Conservation (phyloP, 1,140 invertebrate genomes). For the Andricus grossulariae region DNA sequence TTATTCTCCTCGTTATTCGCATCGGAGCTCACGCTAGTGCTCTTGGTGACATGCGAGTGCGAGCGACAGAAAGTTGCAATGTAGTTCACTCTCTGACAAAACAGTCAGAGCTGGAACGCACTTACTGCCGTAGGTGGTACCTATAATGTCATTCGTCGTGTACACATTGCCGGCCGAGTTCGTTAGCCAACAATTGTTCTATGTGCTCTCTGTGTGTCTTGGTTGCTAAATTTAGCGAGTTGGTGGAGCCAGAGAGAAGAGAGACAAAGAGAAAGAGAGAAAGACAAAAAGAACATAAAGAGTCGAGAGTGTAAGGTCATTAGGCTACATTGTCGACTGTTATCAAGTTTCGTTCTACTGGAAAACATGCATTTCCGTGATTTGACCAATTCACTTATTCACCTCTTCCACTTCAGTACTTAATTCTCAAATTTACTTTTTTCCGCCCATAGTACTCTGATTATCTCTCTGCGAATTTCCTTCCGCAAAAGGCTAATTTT, state of each 20-base stretch:
- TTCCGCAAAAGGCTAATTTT: slow-evolving; percentile 7
- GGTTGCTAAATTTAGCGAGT: slow-evolving; percentile 34
- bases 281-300: slow-evolving; percentile 15
- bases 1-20: too few species aligned
- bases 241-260: slow-evolving; percentile 12
- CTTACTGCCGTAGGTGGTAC: neutral
- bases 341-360: slow-evolving; percentile 26
- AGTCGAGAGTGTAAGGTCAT: slow-evolving; percentile 40
- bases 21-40: too few species aligned
- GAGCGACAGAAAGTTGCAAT: neutral
- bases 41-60: neutral
- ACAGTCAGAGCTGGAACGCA: neutral
- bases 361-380: slow-evolving; percentile 54
- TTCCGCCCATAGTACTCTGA: neutral
- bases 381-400: slow-evolving; percentile 58
- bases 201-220: slow-evolving; percentile 33
- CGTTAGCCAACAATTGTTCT: slow-evolving; percentile 65
- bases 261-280: slow-evolving; percentile 16
- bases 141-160: neutral
- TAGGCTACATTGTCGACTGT: slow-evolving; percentile 56
- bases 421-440: neutral
- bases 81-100: slow-evolving; percentile 17
- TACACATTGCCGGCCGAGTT: slow-evolving; percentile 43
- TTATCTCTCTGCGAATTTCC: neutral
- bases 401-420: neutral